Conservation (phyloP, 1,140 invertebrate genomes). For the Drosophila mojavensis region DNA sequence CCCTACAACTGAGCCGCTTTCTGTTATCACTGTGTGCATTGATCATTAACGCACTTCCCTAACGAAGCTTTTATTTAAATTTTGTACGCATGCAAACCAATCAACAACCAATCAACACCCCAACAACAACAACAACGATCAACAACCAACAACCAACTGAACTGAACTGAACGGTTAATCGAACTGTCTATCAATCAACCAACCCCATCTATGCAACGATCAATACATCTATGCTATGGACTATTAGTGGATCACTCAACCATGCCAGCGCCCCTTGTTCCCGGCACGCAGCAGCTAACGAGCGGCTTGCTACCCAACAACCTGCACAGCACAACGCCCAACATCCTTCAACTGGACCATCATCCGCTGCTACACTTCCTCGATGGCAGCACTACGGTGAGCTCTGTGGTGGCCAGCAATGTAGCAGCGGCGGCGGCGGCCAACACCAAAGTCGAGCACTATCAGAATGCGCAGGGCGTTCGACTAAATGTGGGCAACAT, state of each 20-base stretch:
- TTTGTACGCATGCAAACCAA: constrained; percentile 79
- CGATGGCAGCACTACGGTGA: constrained; percentile 79
- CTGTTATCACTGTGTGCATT: constrained; percentile 81
- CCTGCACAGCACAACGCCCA: constrained; percentile 69
- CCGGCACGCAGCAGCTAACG: constrained; percentile 69
- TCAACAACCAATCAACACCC: constrained; percentile 47
- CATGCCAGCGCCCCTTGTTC: constrained; percentile 67
- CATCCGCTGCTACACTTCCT: constrained; percentile 81
- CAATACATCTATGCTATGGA: constrained; percentile 17
- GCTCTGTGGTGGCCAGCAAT: constrained; percentile 68
- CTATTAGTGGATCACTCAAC: constrained; percentile 70
- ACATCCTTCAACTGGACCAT: constrained; percentile 74
- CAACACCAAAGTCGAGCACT: constrained; percentile 63
- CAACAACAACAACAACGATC: constrained; percentile 36
- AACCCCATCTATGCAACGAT: constrained; percentile 30
- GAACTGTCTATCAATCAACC: constrained; percentile 30
- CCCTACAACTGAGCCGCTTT: constrained; percentile 78
- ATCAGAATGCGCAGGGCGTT: constrained; percentile 51
- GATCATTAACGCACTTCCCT: constrained; percentile 82
- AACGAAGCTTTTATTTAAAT: constrained; percentile 84
- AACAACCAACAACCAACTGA: constrained; percentile 31
- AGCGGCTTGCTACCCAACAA: constrained; percentile 66
- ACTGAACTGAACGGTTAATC: constrained; percentile 17
- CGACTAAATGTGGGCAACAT: constrained; percentile 67
- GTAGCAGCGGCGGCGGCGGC: constrained; percentile 53